These are phyloP conservation scores for Prionace glauca DNA, from an alignment of 2,797 vertebrate genomes.

Conservation along the genomic window DNA sequence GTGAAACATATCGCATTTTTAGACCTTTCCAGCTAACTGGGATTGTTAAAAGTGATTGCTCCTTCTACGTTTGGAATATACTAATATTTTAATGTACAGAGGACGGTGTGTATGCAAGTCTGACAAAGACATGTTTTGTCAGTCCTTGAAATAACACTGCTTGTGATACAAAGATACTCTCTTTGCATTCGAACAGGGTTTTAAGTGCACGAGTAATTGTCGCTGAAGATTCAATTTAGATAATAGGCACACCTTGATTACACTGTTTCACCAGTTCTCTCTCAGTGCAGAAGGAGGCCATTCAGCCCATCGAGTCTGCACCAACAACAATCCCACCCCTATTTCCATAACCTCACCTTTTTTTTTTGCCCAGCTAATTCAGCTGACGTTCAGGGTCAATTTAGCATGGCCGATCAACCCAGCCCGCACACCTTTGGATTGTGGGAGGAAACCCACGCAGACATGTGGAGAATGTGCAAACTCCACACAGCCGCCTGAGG, in stretches of 20 bases:
- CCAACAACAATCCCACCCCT: too few species aligned
- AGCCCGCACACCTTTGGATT: too few species aligned
- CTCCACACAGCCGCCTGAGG: too few species aligned
- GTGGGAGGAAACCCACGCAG: too few species aligned
- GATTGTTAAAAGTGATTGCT: neutral
- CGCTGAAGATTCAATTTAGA: neutral
- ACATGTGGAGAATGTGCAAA: too few species aligned
- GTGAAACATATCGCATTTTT: neutral
- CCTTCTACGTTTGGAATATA: neutral
- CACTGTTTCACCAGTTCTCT: neutral
- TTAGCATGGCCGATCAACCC: too few species aligned
- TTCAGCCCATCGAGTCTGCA: too few species aligned
- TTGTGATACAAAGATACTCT: neutral
- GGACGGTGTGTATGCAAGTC: neutral
- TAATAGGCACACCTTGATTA: neutral
- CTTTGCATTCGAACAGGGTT: neutral
- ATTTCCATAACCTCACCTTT: too few species aligned
- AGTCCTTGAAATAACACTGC: neutral
- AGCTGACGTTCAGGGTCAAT: too few species aligned
- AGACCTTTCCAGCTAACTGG: neutral
- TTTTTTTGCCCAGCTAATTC: too few species aligned
- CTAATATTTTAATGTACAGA: neutral
- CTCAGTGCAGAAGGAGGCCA: neutral
- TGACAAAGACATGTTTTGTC: neutral
- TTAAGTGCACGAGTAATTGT: neutral